Conservation (phyloP, 2,113 vertebrate genomes). For the Ceyx cyanopectus region DNA sequence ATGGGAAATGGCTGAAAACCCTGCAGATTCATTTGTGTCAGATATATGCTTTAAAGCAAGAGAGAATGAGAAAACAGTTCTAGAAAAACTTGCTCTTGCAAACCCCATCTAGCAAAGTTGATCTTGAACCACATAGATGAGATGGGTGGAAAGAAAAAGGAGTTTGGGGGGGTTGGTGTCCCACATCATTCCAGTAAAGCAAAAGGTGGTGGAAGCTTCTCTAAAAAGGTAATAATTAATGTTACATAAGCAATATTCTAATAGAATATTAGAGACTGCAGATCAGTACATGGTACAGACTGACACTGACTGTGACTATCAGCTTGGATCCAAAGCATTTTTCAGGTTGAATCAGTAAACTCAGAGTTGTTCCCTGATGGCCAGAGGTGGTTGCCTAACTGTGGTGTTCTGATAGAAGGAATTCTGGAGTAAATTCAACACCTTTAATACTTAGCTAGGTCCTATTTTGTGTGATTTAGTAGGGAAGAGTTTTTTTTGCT, state of each 20-base stretch:
- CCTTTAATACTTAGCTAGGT: neutral
- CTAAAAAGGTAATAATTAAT: neutral
- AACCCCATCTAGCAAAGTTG: neutral
- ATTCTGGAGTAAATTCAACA: neutral
- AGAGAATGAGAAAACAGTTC: neutral
- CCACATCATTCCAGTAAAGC: neutral
- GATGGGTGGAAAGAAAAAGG: neutral
- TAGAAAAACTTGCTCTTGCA: constrained; percentile 11
- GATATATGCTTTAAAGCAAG: constrained; percentile 56
- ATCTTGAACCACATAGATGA: neutral
- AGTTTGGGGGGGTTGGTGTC: rapidly evolving
- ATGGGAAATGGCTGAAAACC: constrained; percentile 72
- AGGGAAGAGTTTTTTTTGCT: neutral
- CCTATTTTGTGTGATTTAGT: neutral
- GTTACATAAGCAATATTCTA: neutral
- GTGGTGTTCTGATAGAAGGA: neutral
- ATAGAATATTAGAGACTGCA: neutral
- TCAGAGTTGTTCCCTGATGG: neutral
- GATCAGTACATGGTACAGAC: neutral
- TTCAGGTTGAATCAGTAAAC: neutral
- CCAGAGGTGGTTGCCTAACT: neutral
- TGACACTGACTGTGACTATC: neutral
- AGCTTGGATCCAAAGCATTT: neutral
- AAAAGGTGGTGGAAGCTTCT: neutral
- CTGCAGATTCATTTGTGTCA: constrained; percentile 72